A percentile compares a stretch with the other conserved stretches of the same genome.
Conservation (phyloP, 2,888 invertebrate species). For the Pterostichus madidus region DNA sequence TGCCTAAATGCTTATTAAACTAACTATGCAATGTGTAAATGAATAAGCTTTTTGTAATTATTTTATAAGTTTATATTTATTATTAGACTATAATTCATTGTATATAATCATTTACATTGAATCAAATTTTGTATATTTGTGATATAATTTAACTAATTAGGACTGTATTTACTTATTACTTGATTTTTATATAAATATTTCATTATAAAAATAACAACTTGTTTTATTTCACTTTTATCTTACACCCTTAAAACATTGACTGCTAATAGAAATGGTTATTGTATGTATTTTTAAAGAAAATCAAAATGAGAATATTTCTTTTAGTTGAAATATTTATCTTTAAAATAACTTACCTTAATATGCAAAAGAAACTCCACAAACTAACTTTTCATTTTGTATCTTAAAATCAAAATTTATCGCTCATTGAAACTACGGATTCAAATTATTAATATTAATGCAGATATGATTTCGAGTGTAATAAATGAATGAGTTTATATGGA, state of each 20-base stretch:
- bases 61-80: constrained; percentile 54
- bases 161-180: constrained; percentile 52
- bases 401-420: too few species aligned
- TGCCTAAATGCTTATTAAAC: constrained; percentile 12
- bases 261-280: too few species aligned
- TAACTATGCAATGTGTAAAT: constrained; percentile 19
- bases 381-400: too few species aligned
- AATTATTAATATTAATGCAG: too few species aligned
- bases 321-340: too few species aligned
- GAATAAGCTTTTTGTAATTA: constrained; percentile 25
- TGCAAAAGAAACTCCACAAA: too few species aligned
- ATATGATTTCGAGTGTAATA: too few species aligned
- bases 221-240: not conserved
- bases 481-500: too few species aligned
- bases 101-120: constrained; percentile 37
- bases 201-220: constrained; percentile 29
- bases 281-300: too few species aligned
- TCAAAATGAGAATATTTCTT: too few species aligned
- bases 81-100: constrained; percentile 47
- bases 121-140: constrained; percentile 58
- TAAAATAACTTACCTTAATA: too few species aligned
- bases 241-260: not conserved
- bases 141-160: constrained; percentile 53
- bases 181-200: constrained; percentile 54
- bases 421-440: too few species aligned